Conservation (phyloP, 2,888 invertebrate species). For the Schrankia costaestrigalis region DNA sequence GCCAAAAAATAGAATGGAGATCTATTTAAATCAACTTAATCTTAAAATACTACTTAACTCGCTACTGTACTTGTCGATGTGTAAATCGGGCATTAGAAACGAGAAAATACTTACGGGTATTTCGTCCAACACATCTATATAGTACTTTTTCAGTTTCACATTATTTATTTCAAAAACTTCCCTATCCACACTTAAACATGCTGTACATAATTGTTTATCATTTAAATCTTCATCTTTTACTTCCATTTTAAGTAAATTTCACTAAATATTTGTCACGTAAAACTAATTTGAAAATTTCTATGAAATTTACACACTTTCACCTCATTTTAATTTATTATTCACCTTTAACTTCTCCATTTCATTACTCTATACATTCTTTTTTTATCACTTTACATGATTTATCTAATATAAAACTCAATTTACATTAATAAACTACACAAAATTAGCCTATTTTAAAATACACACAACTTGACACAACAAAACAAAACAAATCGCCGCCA, state of each 20-base stretch:
- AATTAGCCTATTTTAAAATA: too few species aligned
- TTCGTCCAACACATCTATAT: conserved; percentile 52
- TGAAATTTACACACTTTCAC: conserved; percentile 4
- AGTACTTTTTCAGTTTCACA: conserved; percentile 50
- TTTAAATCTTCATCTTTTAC: conserved; percentile 34
- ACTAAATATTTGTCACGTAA: neutral
- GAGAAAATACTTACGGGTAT: conserved; percentile 55
- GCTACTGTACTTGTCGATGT: too few species aligned
- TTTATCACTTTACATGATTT: too few species aligned
- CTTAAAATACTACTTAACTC: too few species aligned
- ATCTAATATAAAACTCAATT: too few species aligned
- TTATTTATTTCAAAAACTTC: conserved; percentile 44
- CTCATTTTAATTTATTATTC: too few species aligned
- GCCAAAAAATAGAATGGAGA: too few species aligned
- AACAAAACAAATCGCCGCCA: conserved; percentile 30
- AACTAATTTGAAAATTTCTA: neutral
- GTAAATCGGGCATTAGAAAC: neutral
- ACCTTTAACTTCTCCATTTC: too few species aligned
- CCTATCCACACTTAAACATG: conserved; percentile 59
- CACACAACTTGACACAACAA: too few species aligned
- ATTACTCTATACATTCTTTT: too few species aligned
- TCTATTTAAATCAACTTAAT: too few species aligned
- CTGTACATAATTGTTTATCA: conserved; percentile 53
- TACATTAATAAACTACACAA: too few species aligned
- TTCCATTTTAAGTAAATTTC: conserved; percentile 35